Evolutionary conservation across 2,888 invertebrate species (phyloP), one percentile per base, ranked within the genome.

Genomic region (Epistrophe eligans): DNA sequence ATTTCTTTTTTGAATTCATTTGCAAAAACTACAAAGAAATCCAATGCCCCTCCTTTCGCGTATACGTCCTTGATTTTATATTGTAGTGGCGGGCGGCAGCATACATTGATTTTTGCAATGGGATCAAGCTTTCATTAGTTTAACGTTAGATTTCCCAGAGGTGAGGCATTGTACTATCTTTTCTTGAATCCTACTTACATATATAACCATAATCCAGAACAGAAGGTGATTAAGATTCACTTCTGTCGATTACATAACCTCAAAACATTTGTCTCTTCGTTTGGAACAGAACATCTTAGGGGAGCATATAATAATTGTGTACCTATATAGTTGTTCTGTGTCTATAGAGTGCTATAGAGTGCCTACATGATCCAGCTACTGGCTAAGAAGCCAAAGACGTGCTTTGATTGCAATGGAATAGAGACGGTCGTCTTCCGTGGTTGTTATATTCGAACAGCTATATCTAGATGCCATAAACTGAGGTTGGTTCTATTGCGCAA

Each of bases 231-330:
- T 87, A 76, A 82, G 83, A 87, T 87, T 76, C 72, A 74, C 79
- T 87, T 87, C 74, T 79, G 87, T 87, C 87, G 87, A 87, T 85
- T 85, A 58, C 81, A 82, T 85, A 82, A 85, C 82, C 77, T 64
- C 48, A 64, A 70, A 81, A 74, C 85, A 85, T 85, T 85, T 85
- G 85, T 85, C 85, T 85, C 82, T 62, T 67, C 71, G 55, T 38
- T 35, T 58, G 28, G 57, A 55, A 66, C 24, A 35, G 48, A 62
- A 52, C 55, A 50, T 35, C 35, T 58, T 38, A 43, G 32, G 38
- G 60, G 40, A 40, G 58, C 32, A 58, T 55, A 57, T 55, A 57
- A 40, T 19, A 62, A 38, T 60, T 19, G 17, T 40, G 15, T 19
- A n/a, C n/a, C n/a, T n/a, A n/a, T n/a, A 24, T 24, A 11, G 40